Base-by-base conservation (phyloP, 2,888 invertebrate species). In the Trichacis sp. region DNA sequence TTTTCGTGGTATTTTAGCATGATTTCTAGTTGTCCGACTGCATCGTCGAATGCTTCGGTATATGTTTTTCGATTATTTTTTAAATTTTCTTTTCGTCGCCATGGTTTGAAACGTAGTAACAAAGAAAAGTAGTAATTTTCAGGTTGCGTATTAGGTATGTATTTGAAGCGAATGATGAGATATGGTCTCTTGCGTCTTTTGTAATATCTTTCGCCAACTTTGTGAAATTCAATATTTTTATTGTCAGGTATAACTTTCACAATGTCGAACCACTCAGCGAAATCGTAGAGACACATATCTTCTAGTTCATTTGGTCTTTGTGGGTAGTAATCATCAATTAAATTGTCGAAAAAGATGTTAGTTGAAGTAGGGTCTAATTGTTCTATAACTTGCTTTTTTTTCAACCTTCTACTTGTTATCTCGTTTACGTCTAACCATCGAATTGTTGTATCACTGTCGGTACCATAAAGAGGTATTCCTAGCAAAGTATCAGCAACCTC, bases 301-400 rank as follows among this genome's bases (percentile, higher is more conserved):
- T 74, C 61, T 20, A 73, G 69, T 19, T 72, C 68, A 50, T 54
- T 19, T 36, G 74, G 76, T 38, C 75, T 57, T 18, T 54, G 46
- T 43, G 73, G 73, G 65, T 78, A 77, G 62, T 69, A 56, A 4
- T 43, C 52, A 59, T 77, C 77, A 48, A 75, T 64, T 59, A 72
- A 67, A 50, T 70, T 71, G 14, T 68, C 63, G 54, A 58, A 76
- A 68, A 73, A 77, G 11, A 77, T 73, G 47, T 77, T 69, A 18
- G 70, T 70, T 29, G 76, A 75, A 12, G 74, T 59, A 20, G 68
- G 45, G 17, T 73, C 58, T 15, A 76, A 64, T 14, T 20, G 38
- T 38, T 64, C 61, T 51, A 75, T 74, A 52, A 74, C n/a, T n/a
- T n/a, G n/a, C n/a, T n/a, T n/a, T n/a, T n/a, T n/a, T n/a, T n/a